Conservation (phyloP, 1,140 invertebrate genomes). For the Eurytemora carolleeae region DNA sequence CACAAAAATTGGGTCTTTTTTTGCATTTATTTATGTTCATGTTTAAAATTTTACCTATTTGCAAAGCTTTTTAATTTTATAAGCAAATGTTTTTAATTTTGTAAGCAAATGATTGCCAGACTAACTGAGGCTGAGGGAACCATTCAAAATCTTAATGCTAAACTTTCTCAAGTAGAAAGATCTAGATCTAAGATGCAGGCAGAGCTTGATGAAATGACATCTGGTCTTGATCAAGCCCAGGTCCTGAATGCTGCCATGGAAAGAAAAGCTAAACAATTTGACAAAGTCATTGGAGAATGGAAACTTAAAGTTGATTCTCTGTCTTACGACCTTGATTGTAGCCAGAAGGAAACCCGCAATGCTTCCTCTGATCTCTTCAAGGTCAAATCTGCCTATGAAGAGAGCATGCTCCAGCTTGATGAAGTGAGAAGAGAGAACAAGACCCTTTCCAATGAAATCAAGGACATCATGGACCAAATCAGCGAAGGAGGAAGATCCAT, state of each 20-base stretch:
- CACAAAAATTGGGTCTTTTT: no score
- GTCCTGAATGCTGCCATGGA: slow-evolving; percentile 45
- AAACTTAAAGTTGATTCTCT: slow-evolving; percentile 93
- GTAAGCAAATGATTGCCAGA: slow-evolving; percentile 82
- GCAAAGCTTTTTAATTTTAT: no score
- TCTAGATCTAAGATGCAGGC: slow-evolving; percentile 33
- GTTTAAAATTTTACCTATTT: no score
- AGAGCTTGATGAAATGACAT: slow-evolving; percentile 38
- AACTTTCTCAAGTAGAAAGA: slow-evolving; percentile 31
- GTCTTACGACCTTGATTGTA: slow-evolving; percentile 85
- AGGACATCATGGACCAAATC: no score
- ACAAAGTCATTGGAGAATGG: slow-evolving; percentile 96
- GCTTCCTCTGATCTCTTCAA: slow-evolving; percentile 98
- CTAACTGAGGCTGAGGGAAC: slow-evolving; percentile 55
- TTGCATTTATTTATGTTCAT: no score
- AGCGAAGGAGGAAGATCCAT: no score
- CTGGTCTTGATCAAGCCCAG: slow-evolving; percentile 26
- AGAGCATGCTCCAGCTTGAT: slow-evolving; percentile 89
- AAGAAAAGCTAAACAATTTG: slow-evolving; percentile 92
- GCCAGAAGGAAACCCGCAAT: slow-evolving; percentile 96
- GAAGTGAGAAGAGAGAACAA: slow-evolving; percentile 97
- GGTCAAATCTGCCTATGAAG: slow-evolving; percentile 91
- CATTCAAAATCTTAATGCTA: slow-evolving; percentile 46
- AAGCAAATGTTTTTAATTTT: no score
- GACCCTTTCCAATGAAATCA: slow-evolving; percentile 88